These are phyloP conservation scores for Lepidothrix coronata DNA, from an alignment of 2,113 vertebrate genomes.

Conservation along the genomic window DNA sequence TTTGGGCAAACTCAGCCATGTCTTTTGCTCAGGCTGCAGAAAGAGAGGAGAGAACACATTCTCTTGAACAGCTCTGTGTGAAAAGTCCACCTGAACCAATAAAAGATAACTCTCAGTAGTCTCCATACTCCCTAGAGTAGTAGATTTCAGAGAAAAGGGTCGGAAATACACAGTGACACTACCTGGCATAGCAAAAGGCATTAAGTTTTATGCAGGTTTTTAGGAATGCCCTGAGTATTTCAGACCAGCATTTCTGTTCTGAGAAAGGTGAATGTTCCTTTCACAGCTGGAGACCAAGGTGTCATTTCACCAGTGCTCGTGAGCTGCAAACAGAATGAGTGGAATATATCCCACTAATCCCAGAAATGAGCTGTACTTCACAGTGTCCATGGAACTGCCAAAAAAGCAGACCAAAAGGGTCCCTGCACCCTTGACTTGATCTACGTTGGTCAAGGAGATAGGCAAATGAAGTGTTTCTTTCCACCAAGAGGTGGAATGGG, in stretches of 20 bases:
- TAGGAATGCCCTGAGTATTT: background rate
- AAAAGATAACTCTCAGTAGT: background rate
- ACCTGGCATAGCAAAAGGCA: background rate
- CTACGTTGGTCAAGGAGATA: too few relatives aligned
- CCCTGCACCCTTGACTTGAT: background rate
- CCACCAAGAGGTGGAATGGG: background rate
- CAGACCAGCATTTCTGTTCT: background rate
- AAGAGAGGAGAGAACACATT: constrained; percentile 36
- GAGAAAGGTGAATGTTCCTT: background rate
- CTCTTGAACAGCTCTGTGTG: background rate
- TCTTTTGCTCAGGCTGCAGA: constrained; percentile 32
- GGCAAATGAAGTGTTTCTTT: background rate
- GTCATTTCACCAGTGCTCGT: background rate
- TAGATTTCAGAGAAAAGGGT: background rate
- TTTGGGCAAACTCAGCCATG: constrained; percentile 63
- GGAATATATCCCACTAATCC: background rate
- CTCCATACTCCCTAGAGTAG: background rate
- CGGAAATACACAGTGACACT: background rate
- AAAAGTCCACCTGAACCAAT: background rate
- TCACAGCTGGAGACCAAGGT: background rate
- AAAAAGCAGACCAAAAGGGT: background rate
- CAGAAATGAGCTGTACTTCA: background rate
- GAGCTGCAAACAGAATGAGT: background rate
- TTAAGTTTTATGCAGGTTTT: background rate
- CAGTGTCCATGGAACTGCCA: rapidly evolving